Base-by-base conservation (phyloP, 2,888 invertebrate species). In the Serripes groenlandicus region DNA sequence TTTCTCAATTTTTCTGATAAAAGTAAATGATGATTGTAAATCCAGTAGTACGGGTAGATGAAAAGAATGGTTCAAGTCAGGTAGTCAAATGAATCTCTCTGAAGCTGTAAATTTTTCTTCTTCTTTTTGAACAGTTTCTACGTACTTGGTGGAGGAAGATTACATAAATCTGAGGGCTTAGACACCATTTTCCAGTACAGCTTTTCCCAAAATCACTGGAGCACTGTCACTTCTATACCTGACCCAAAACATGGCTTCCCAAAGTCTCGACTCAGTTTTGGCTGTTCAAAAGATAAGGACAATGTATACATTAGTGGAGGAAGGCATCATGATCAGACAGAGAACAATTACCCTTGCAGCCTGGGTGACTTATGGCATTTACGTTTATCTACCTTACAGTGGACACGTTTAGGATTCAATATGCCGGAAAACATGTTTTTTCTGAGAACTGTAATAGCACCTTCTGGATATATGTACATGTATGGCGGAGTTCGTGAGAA, bases 241-340 rank as follows among this genome's bases (percentile, higher is more conserved):
- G 83, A 86, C 58, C 74, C 71, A 7, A n/a, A 54, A n/a, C 30
- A 69, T 9, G 86, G 86, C 35, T 58, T 68, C n/a, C 86, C 86
- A 5, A 66, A 60, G 42, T 66, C 83, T 15, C 74, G 86, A n/a
- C 73, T 77, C 42, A 78, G 81, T 56, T 86, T 86, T 56, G 78
- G 83, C 9, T 69, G 80, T 9, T 76, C 72, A 1, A 81, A 86
- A 69, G 73, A 78, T 7, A 58, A 56, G 5, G 37, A 70, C 21
- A 93, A 91, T 74, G 97, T 97, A n/a, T 97, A 97, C 93, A 96
- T 98, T 54, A 97, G 97, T 26, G 98, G 98, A 4, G 98, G 98
- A 0, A 96, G 76, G 52, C 60, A 73, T 23, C 83, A 86, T 56
- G 49, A 52, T 30, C 32, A n/a, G 21, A 54, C 96, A 77, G n/a